Evolutionary conservation across 2,888 invertebrate genomes (phyloP).

Genomic region (Apodemia duryi): DNA sequence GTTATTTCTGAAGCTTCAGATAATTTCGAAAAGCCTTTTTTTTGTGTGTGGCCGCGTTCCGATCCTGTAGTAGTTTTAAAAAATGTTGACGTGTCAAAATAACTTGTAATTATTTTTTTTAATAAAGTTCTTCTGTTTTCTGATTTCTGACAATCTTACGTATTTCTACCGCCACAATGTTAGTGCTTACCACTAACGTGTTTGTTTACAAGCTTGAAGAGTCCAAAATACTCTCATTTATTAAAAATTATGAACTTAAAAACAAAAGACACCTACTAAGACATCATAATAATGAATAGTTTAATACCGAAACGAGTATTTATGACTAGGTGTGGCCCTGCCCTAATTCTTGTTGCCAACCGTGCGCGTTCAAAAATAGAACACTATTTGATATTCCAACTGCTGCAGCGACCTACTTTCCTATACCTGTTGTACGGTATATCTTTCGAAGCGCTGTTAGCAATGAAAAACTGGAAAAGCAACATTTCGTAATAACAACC

Average conservation of each 20-base stretch:
- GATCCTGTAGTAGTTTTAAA: too few species aligned
- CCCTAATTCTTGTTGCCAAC: slow-evolving; percentile 42
- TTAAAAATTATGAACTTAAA: neutral
- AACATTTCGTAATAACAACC: slow-evolving; percentile 27
- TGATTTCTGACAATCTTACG: too few species aligned
- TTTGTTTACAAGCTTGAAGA: too few species aligned
- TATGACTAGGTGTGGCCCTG: slow-evolving; percentile 26
- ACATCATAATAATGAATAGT: slow-evolving; percentile 11
- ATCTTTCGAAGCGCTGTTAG: slow-evolving; percentile 28
- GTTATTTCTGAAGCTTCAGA: too few species aligned
- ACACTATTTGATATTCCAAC: slow-evolving; percentile 29
- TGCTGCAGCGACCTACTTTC: slow-evolving; percentile 35
- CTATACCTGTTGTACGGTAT: slow-evolving; percentile 25
- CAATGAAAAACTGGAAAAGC: slow-evolving; percentile 20
- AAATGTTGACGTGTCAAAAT: too few species aligned
- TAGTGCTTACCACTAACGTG: too few species aligned
- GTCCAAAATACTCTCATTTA: too few species aligned
- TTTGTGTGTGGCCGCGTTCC: too few species aligned
- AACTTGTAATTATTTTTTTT: too few species aligned
- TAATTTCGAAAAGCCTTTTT: too few species aligned
- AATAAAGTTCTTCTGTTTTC: too few species aligned
- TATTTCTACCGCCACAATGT: too few species aligned
- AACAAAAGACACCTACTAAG: slow-evolving; percentile 6
- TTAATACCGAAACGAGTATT: slow-evolving; percentile 4
- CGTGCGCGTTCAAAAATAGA: slow-evolving; percentile 42